phyloP scores from a whole-genome alignment of 2,113 vertebrate genomes.

The Dipodomys stephensi region DNA sequence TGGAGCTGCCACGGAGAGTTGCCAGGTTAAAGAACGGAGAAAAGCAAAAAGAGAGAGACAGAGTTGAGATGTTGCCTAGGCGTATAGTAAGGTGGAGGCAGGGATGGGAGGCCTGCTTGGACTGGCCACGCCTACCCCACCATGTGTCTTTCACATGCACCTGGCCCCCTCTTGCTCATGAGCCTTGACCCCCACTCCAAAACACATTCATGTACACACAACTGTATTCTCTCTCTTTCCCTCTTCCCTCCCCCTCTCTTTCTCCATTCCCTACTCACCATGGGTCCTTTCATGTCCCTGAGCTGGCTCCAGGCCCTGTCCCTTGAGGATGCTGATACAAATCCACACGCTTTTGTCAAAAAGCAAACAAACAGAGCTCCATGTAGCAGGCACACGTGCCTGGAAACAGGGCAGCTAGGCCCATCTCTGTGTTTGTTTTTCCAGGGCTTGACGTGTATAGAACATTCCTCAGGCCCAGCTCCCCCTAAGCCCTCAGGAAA shows the following conservation, averaged over 20 bases:
- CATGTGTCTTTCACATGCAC: background rate
- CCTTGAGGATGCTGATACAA: constrained; percentile 50
- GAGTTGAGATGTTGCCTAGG: constrained; percentile 47
- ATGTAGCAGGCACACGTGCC: background rate
- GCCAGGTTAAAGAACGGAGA: constrained; percentile 74
- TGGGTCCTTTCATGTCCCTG: background rate
- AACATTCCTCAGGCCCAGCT: constrained; percentile 62
- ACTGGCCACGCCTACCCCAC: background rate
- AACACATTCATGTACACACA: background rate
- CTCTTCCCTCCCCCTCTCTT: too few relatives aligned
- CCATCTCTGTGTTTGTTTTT: constrained; percentile 70
- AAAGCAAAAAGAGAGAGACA: constrained; percentile 80
- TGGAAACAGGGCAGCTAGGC: constrained; percentile 45
- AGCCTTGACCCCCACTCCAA: background rate
- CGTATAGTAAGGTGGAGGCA: background rate
- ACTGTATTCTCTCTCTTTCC: too few relatives aligned
- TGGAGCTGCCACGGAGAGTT: constrained; percentile 73
- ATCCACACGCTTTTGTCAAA: constrained; percentile 58
- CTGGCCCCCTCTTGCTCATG: background rate
- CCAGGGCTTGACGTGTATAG: constrained; percentile 59
- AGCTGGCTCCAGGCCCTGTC: constrained; percentile 26
- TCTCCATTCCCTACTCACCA: too few relatives aligned
- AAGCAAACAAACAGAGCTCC: constrained; percentile 63
- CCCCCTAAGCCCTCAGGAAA: constrained; percentile 51
- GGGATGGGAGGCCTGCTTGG: background rate